phyloP scores from a whole-genome alignment of 2,888 invertebrate genomes.

The Phymatocera aterrima region DNA sequence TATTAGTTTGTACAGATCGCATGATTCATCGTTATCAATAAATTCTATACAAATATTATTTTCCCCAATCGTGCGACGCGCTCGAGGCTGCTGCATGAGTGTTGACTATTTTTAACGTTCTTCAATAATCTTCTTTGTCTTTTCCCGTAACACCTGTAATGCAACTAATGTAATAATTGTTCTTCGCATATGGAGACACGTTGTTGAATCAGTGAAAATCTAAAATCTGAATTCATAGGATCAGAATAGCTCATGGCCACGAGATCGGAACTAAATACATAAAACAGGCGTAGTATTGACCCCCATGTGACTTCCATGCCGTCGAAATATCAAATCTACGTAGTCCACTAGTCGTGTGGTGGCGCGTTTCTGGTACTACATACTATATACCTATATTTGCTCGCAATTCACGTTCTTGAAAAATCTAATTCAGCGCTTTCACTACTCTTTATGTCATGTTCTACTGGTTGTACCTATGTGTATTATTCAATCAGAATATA shows the following conservation, averaged over 20 bases:
- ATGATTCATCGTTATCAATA: conserved; percentile 1
- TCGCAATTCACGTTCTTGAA: background rate
- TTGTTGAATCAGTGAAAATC: background rate
- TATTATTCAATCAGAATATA: background rate
- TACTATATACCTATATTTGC: too few species aligned
- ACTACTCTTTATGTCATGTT: background rate
- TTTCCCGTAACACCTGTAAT: background rate
- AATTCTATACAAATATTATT: background rate
- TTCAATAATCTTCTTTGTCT: background rate
- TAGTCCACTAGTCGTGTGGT: background rate
- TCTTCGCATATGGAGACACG: background rate
- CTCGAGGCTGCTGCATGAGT: background rate
- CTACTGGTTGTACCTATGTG: background rate
- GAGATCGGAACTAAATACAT: too few species aligned
- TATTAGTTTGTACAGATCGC: background rate
- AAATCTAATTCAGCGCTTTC: background rate
- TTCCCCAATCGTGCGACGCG: background rate
- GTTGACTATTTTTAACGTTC: background rate
- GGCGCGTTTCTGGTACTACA: too few species aligned
- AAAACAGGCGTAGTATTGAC: conserved; percentile 40
- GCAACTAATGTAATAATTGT: too few species aligned
- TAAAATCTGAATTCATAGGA: conserved; percentile 8
- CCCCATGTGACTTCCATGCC: conserved; percentile 65
- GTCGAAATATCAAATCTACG: conserved; percentile 39
- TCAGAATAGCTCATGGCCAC: conserved; percentile 42